Evolutionary conservation across 2,888 invertebrate genomes (phyloP), one percentile per base, ranked within the genome.

Genomic region (Aquatica leii): DNA sequence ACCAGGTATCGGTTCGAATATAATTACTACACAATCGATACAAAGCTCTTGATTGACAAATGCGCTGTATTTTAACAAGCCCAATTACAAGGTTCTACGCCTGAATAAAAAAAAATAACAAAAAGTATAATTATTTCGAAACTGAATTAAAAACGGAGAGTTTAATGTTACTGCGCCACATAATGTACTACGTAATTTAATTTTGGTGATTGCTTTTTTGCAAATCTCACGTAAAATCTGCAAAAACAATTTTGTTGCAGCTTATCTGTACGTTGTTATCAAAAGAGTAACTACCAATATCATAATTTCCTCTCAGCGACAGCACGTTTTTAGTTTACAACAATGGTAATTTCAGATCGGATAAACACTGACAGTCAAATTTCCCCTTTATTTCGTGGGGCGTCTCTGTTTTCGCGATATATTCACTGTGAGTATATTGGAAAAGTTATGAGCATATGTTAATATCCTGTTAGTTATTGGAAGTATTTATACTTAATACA

Each of bases 301-400:
- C 59, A 59, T 63, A 63, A 63, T 63, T 63, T 63, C 63, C 63
- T 63, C 55, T 59, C 50, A 31, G 40, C 55, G 63, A 63, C 59
- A 55, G 50, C 54, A 31, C 49, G 55, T 63, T 65, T 65, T 65
- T 65, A 46, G 46, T 46, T 46, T 46, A 65, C 21, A 65, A 61
- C 59, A 65, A 61, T 61, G 57, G 62, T 67, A 69, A 69, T 69
- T 67, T 67, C 59, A 62, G 60, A 66, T 69, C 66, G 62, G 65
- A 65, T 62, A 50, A 59, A 55, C 56, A 54, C 46, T 69, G 69
- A 69, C 69, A 69, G 69, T 57, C 62, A 69, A 69, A 69, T 69
- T 69, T 69, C 69, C 69, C 65, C 65, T 69, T 67, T 69, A 67
- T 61, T 52, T 65, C 53, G 57, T 35, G 51, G 59, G 21, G 53